phyloP scores from a whole-genome alignment of 2,888 invertebrate genomes.

The Ceramica pisi region DNA sequence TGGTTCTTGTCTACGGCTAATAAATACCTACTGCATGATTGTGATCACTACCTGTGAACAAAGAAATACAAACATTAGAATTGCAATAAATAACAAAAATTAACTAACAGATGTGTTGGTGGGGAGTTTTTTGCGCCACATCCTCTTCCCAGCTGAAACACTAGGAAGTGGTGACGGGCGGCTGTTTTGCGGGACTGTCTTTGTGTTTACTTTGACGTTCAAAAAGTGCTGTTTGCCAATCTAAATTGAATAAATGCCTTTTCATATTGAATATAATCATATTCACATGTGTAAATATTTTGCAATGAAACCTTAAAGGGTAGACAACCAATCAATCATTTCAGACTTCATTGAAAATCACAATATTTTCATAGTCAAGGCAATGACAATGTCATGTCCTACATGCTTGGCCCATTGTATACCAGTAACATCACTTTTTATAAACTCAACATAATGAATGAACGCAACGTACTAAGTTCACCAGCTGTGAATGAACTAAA shows the following conservation, averaged over 20 bases:
- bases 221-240: too few relatives aligned
- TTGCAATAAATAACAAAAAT: not conserved
- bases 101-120: too few relatives aligned
- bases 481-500: conserved; percentile 55
- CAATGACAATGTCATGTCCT: not conserved
- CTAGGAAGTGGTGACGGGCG: too few relatives aligned
- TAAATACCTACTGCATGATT: too few relatives aligned
- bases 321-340: not conserved
- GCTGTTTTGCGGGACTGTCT: too few relatives aligned
- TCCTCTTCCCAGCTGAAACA: too few relatives aligned
- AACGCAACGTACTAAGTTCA: conserved; percentile 52
- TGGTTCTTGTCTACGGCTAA: too few relatives aligned
- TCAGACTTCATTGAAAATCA: not conserved
- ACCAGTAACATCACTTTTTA: conserved; percentile 6
- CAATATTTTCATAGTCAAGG: not conserved
- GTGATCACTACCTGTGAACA: conserved; percentile 38
- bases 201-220: too few relatives aligned
- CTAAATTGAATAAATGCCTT: too few relatives aligned
- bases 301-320: not conserved
- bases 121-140: too few relatives aligned
- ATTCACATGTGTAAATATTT: not conserved
- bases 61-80: conserved; percentile 13
- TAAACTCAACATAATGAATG: conserved; percentile 60
- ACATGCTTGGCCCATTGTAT: conserved; percentile 4
- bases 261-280: not conserved